Conservation (phyloP, 1,140 invertebrate species). For the Drosophila nebulosa region DNA sequence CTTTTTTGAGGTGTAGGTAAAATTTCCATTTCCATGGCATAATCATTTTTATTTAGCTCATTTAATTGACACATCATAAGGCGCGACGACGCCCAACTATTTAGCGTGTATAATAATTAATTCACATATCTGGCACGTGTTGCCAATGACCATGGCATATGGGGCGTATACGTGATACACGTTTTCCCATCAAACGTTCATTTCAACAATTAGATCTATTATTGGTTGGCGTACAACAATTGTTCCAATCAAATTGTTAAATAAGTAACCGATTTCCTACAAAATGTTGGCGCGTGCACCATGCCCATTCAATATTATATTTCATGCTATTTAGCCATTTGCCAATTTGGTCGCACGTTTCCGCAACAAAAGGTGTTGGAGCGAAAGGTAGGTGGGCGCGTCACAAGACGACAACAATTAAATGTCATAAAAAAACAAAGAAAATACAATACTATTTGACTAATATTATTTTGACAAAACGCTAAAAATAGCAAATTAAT, state of each 20-base stretch:
- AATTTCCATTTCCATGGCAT: not conserved
- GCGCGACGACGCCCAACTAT: slow-evolving; percentile 22
- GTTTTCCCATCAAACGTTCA: not conserved
- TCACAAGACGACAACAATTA: not conserved
- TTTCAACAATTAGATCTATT: not conserved
- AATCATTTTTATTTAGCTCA: slow-evolving; percentile 33
- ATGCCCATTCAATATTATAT: not conserved
- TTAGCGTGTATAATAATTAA: slow-evolving; percentile 51
- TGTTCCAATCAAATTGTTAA: not conserved
- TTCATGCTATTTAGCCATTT: not conserved
- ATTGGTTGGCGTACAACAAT: not conserved
- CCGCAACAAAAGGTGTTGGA: not conserved
- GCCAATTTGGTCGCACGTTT: slow-evolving; percentile 9
- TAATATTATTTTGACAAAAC: not conserved
- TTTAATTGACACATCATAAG: slow-evolving; percentile 70
- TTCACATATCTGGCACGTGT: slow-evolving; percentile 48
- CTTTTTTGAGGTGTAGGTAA: not conserved
- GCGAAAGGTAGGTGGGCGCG: not conserved
- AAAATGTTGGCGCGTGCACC: slow-evolving; percentile 7
- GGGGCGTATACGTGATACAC: not conserved
- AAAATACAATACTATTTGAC: not conserved
- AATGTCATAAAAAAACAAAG: not conserved
- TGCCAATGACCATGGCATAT: not conserved
- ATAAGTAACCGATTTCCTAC: not conserved
- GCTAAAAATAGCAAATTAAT: not conserved